Evolutionary conservation across 2,888 invertebrate genomes (phyloP).

Genomic region (Euplagia quadripunctaria): DNA sequence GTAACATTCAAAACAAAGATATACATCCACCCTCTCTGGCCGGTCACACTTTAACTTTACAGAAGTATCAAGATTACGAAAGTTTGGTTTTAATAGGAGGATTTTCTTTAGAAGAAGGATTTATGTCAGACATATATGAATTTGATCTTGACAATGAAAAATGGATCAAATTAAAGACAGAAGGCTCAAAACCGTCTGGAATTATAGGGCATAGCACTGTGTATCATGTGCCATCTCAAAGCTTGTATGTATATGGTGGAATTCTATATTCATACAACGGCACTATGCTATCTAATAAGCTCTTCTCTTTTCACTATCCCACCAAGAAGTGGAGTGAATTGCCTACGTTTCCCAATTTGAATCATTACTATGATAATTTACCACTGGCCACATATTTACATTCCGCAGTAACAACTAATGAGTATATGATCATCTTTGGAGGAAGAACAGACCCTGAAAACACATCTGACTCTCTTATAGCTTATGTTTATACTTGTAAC

Average conservation of each 20-base stretch:
- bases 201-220: slow-evolving; percentile 96
- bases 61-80: slow-evolving; percentile 91
- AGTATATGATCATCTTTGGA: slow-evolving; percentile 96
- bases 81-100: slow-evolving; percentile 96
- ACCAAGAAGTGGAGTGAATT: slow-evolving; percentile 93
- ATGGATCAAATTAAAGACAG: slow-evolving; percentile 91
- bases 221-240: slow-evolving; percentile 93
- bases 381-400: slow-evolving; percentile 95
- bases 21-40: slow-evolving; percentile 91
- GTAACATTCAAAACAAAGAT: slow-evolving; percentile 88
- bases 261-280: slow-evolving; percentile 91
- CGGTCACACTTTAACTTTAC: slow-evolving; percentile 95
- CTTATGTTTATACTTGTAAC: slow-evolving; percentile 96
- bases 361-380: slow-evolving; percentile 85
- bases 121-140: slow-evolving; percentile 92
- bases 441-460: slow-evolving; percentile 92
- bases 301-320: slow-evolving; percentile 93
- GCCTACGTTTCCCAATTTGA: slow-evolving; percentile 90
- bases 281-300: slow-evolving; percentile 91
- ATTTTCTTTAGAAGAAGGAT: slow-evolving; percentile 92
- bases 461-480: slow-evolving; percentile 92
- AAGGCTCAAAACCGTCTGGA: slow-evolving; percentile 92
- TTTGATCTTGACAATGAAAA: slow-evolving; percentile 92
- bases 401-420: slow-evolving; percentile 95
- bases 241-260: slow-evolving; percentile 97